phyloP scores from a whole-genome alignment of 1,140 invertebrate species.

The Oryzaephilus surinamensis region DNA sequence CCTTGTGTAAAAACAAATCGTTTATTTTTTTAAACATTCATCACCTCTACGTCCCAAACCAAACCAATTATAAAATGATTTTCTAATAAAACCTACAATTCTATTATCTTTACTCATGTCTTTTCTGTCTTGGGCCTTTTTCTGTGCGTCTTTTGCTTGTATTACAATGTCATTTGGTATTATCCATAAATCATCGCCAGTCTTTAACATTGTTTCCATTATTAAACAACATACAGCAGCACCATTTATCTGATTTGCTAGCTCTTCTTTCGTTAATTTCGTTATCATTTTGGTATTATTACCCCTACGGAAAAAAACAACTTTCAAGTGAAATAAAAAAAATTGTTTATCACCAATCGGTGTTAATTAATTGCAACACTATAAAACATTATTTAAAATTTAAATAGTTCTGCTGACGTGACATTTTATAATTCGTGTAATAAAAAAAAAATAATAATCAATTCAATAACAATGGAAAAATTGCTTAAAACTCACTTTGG shows the following conservation, averaged over 20 bases:
- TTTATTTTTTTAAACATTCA: too few relatives aligned
- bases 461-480: not conserved
- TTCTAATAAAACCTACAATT: slow-evolving; percentile 27
- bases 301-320: slow-evolving; percentile 18
- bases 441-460: too few relatives aligned
- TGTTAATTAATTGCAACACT: too few relatives aligned
- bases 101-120: slow-evolving; percentile 25
- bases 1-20: too few relatives aligned
- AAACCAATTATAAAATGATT: slow-evolving; percentile 19
- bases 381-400: too few relatives aligned
- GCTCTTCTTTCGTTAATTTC: slow-evolving; percentile 25
- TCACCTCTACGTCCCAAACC: slow-evolving; percentile 19
- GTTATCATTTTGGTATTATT: slow-evolving; percentile 20
- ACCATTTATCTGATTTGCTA: slow-evolving; percentile 28
- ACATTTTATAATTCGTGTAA: too few relatives aligned
- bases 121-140: slow-evolving; percentile 27
- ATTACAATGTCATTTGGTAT: slow-evolving; percentile 60
- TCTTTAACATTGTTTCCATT: slow-evolving; percentile 28
- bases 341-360: too few relatives aligned
- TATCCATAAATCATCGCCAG: slow-evolving; percentile 58
- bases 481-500: slow-evolving; percentile 25
- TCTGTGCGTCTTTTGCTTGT: slow-evolving; percentile 47
- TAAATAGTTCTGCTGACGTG: too few relatives aligned
- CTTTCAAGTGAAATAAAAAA: not conserved
- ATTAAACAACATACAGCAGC: slow-evolving; percentile 30